Base-by-base conservation (phyloP, 2,888 invertebrate genomes). In the Suillia variegata region DNA sequence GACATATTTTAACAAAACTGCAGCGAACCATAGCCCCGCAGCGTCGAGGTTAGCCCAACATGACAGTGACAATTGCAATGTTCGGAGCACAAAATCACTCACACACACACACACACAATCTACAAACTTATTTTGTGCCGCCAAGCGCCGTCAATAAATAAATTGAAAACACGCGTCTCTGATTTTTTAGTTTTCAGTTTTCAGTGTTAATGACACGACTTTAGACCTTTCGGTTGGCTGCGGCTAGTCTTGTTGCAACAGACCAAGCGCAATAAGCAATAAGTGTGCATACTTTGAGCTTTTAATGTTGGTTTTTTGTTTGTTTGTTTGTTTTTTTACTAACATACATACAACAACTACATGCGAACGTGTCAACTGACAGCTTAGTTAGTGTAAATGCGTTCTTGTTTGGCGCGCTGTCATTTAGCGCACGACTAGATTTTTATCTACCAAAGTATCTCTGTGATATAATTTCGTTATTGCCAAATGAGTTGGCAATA, bases 401-500 rank as follows among this genome's bases (percentile, higher is more conserved):
- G n/a, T 5, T 38, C n/a, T 13, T 38, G 38, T 38, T 8, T 38
- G 38, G n/a, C 10, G 3, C 6, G 10, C n/a, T n/a, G 38, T n/a
- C 38, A n/a, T n/a, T 13, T 38, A n/a, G 38, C 38, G 38, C n/a
- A 4, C n/a, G 38, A 4, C 13, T 38, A n/a, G 21, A 22, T 58
- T 33, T 56, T 52, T 47, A 47, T 15, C 58, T 33, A 21, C 34
- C 18, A 20, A 20, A 34, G 18, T 21, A 2, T 52, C 26, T 2
- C 4, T 55, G 13, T 31, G 33, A 55, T 47, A 48, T 55, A 31
- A 55, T 58, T 55, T 45, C 51, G 45, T 49, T 34, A 54, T 31
- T 55, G 51, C 54, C 34, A 50, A 56, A 60, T 69, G 66, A 69
- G 59, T 66, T 62, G 68, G 59, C 67, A 62, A 31, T 31, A n/a